A percentile compares a stretch with the other conserved stretches of the same genome.
phyloP scores from a whole-genome alignment of 2,113 vertebrate species.

The Microtus montanus region DNA sequence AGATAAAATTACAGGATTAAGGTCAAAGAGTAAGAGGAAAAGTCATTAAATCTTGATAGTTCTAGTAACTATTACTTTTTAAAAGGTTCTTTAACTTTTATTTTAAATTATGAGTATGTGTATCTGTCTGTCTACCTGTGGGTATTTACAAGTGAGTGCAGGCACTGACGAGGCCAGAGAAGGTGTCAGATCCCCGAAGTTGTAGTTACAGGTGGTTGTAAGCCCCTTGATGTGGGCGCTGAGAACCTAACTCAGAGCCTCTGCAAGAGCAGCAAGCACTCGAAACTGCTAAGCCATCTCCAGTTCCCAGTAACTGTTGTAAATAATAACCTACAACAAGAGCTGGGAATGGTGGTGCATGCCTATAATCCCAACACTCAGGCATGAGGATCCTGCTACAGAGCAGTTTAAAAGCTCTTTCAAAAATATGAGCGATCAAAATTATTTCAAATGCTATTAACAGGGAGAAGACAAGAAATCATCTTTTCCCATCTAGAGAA shows the following conservation, averaged over 20 bases:
- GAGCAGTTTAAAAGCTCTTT: not conserved
- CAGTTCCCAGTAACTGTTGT: not conserved
- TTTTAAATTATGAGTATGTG: not conserved
- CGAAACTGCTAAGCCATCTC: not conserved
- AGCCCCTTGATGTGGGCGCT: not conserved
- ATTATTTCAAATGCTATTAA: conserved; percentile 46
- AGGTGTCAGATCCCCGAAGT: not conserved
- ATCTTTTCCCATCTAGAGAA: conserved; percentile 2
- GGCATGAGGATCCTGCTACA: not conserved
- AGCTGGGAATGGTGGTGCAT: not conserved
- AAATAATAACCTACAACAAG: not conserved
- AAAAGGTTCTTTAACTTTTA: not conserved
- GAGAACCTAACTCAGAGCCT: not conserved
- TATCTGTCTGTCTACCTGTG: not conserved
- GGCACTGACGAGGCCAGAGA: not conserved
- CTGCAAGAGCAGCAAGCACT: not conserved
- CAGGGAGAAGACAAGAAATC: not conserved
- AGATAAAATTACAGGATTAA: not conserved
- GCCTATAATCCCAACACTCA: not conserved
- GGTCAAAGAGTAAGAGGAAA: not conserved
- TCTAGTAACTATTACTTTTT: not conserved
- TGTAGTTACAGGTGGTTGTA: not conserved
- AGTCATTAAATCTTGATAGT: not conserved
- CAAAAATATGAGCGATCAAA: not conserved
- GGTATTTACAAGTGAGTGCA: not conserved